Percentiles rank a stretch among this genome's conserved stretches.
Evolutionary conservation across 2,888 invertebrate genomes (phyloP).

Genomic region (Xylophagus ater): DNA sequence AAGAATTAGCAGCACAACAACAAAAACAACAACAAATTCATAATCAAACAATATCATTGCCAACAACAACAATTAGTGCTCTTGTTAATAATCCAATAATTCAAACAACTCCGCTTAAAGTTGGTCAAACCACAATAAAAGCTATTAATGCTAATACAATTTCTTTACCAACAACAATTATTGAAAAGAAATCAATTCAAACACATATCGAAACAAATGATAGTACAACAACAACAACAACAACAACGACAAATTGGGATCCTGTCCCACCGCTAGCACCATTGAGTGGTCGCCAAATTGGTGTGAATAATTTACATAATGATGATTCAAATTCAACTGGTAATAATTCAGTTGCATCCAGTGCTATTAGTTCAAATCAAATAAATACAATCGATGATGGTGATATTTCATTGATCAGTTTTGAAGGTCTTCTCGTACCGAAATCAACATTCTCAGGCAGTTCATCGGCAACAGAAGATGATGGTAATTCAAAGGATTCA

Average conservation of each 20-base stretch:
- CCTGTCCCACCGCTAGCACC: constrained; percentile 37
- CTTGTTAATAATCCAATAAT: constrained; percentile 36
- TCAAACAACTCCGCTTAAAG: constrained; percentile 34
- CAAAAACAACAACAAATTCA: constrained; percentile 24
- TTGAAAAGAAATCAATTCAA: constrained; percentile 29
- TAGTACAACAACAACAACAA: constrained; percentile 7
- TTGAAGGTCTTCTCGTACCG: constrained; percentile 50
- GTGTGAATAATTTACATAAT: constrained; percentile 19
- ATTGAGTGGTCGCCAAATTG: constrained; percentile 27
- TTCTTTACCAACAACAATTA: constrained; percentile 22
- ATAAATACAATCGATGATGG: constrained; percentile 41
- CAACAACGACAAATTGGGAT: constrained; percentile 22
- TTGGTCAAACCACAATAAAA: constrained; percentile 37
- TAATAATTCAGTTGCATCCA: constrained; percentile 48
- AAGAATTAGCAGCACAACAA: constrained; percentile 44
- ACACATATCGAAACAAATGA: constrained; percentile 20
- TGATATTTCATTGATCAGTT: constrained; percentile 51
- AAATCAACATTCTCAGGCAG: constrained; percentile 37
- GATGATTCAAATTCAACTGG: constrained; percentile 42
- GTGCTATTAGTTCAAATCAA: constrained; percentile 38
- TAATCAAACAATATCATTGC: constrained; percentile 31
- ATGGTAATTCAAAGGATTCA: constrained; percentile 43
- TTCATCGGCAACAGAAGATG: constrained; percentile 40
- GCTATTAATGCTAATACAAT: constrained; percentile 25
- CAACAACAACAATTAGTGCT: constrained; percentile 32